A percentile compares a stretch with the other conserved stretches of the same genome.
Evolutionary conservation across 2,113 vertebrate species (phyloP).

Genomic region (Rhombomys opimus): DNA sequence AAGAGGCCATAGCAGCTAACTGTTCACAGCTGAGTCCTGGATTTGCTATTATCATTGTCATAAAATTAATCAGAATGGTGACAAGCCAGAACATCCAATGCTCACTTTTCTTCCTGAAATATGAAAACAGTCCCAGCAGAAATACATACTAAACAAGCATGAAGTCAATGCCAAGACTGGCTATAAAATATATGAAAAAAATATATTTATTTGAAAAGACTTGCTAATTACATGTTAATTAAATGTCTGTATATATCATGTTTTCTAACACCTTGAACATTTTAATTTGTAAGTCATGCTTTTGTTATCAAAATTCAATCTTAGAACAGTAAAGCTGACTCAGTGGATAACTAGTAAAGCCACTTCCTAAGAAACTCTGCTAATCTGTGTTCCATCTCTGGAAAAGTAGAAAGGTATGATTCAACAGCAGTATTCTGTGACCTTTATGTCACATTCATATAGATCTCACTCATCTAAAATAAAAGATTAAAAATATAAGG

Average conservation of each 20-base stretch:
- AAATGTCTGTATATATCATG: background rate
- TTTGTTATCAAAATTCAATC: background rate
- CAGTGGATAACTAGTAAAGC: background rate
- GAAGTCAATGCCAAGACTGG: background rate
- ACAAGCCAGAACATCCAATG: background rate
- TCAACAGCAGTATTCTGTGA: background rate
- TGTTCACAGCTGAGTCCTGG: background rate
- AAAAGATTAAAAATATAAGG: background rate
- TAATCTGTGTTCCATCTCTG: background rate
- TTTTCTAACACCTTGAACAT: background rate
- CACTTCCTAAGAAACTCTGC: background rate
- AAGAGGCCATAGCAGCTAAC: background rate
- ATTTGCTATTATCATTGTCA: background rate
- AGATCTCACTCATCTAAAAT: background rate
- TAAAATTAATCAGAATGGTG: constrained; percentile 15
- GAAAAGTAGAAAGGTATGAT: background rate
- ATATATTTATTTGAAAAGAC: background rate
- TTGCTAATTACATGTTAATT: background rate
- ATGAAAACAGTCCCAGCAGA: background rate
- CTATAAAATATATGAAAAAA: background rate
- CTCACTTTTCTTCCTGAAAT: background rate
- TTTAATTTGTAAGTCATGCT: background rate
- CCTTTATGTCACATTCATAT: background rate
- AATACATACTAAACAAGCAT: background rate
- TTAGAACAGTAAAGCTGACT: background rate